These are phyloP conservation scores for Melangyna quadrimaculata DNA, from an alignment of 2,888 invertebrate species.

Conservation along the genomic window DNA sequence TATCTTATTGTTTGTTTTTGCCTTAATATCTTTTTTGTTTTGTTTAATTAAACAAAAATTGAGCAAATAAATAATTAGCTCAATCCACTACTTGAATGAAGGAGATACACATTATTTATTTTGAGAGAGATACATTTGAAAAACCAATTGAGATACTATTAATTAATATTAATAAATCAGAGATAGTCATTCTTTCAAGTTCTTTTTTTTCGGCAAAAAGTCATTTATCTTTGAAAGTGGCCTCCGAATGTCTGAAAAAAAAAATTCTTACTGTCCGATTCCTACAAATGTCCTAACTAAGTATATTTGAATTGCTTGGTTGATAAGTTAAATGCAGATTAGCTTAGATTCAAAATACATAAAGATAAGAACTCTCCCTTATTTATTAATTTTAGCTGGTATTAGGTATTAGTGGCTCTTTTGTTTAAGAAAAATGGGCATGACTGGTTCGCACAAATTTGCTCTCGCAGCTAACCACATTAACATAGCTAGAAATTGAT, in stretches of 20 bases:
- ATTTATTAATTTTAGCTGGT: no score
- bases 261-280: no score
- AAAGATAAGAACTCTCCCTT: not conserved
- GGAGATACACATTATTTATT: constrained; percentile 40
- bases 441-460: no score
- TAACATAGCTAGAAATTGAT: no score
- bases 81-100: not conserved
- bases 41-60: not conserved
- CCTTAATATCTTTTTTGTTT: not conserved
- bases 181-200: not conserved
- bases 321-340: no score
- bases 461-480: no score
- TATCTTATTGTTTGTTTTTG: not conserved
- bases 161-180: not conserved
- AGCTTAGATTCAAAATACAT: not conserved
- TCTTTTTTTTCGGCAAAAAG: not conserved
- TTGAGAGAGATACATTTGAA: constrained; percentile 8
- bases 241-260: no score
- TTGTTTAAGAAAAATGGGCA: no score
- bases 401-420: no score
- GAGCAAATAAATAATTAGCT: not conserved
- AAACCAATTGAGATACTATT: not conserved
- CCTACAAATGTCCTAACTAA: no score
- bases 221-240: not conserved
- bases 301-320: no score